phyloP scores from a whole-genome alignment of 2,888 invertebrate species.

The Hirtodrosophila duncani region DNA sequence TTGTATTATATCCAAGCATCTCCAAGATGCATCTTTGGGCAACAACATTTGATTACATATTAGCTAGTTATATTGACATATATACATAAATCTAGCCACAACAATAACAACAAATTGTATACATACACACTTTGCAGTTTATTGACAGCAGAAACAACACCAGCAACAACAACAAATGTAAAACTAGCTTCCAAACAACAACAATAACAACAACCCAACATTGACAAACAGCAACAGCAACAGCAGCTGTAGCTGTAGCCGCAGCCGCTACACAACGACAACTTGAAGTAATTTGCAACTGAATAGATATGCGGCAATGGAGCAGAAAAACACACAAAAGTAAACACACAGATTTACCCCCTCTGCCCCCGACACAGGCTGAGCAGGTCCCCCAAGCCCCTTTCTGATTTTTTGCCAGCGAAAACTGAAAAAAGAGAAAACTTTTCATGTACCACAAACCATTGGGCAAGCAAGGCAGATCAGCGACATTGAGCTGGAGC shows the following conservation, averaged over 20 bases:
- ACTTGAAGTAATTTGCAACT: constrained; percentile 65
- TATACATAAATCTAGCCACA: too few species aligned
- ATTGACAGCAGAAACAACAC: constrained; percentile 43
- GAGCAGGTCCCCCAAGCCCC: not conserved
- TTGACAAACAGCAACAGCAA: constrained; percentile 10
- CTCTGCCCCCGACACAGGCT: constrained; percentile 2
- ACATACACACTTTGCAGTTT: constrained; percentile 38
- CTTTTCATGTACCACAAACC: constrained; percentile 49
- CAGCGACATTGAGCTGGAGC: too few species aligned
- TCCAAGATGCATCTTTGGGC: too few species aligned
- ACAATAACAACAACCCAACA: constrained; percentile 30
- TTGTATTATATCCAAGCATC: too few species aligned
- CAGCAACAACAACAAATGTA: constrained; percentile 7
- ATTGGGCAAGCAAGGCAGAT: constrained; percentile 20
- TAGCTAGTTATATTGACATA: too few species aligned
- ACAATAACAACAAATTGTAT: too few species aligned
- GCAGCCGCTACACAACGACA: too few species aligned
- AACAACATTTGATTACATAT: too few species aligned
- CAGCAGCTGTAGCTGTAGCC: constrained; percentile 20
- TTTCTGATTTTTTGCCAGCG: constrained; percentile 1
- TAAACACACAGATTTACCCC: constrained; percentile 26
- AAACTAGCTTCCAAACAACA: too few species aligned
- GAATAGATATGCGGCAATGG: constrained; percentile 59
- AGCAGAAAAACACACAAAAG: constrained; percentile 22
- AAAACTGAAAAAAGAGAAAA: constrained; percentile 56